These are phyloP conservation scores for Parasteatoda tepidariorum DNA, from an alignment of 1,140 invertebrate species.

Conservation along the genomic window DNA sequence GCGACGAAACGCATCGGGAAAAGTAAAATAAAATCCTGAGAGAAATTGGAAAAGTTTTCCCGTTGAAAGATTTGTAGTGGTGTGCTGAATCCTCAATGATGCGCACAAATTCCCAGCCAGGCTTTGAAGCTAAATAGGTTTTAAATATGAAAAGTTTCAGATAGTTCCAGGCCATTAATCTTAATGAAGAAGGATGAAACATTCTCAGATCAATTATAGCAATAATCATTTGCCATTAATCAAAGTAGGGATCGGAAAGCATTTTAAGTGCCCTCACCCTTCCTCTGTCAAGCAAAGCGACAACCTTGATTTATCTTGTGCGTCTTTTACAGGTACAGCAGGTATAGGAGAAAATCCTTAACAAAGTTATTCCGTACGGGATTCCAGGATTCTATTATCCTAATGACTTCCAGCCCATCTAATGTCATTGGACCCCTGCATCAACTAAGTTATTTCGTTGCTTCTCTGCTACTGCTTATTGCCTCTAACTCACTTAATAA, in stretches of 20 bases:
- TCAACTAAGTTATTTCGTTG: slow-evolving; percentile 7
- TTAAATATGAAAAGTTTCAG: slow-evolving; percentile 61
- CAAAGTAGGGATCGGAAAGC: slow-evolving; percentile 41
- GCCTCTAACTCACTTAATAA: neutral
- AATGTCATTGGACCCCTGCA: slow-evolving; percentile 20
- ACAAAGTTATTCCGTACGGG: slow-evolving; percentile 38
- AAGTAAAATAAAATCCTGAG: neutral
- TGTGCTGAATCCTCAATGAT: slow-evolving; percentile 39
- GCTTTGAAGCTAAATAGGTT: slow-evolving; percentile 57
- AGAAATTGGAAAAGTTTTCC: neutral
- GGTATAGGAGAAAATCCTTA: slow-evolving; percentile 42
- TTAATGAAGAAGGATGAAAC: slow-evolving; percentile 61
- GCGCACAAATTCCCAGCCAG: slow-evolving; percentile 37
- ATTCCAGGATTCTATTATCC: slow-evolving; percentile 46
- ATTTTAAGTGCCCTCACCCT: slow-evolving; percentile 55
- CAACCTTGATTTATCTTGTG: slow-evolving; percentile 55
- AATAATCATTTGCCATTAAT: slow-evolving; percentile 61
- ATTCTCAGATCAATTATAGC: slow-evolving; percentile 59
- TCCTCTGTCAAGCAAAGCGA: slow-evolving; percentile 42
- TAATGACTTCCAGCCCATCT: slow-evolving; percentile 37
- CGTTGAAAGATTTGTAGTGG: slow-evolving; percentile 44
- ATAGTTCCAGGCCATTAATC: slow-evolving; percentile 59
- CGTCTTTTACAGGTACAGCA: slow-evolving; percentile 19
- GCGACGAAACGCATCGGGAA: neutral
- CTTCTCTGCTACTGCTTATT: neutral